Evolutionary conservation across 2,113 vertebrate species (phyloP).

Genomic region (Brachyhypopomus occidentalis): DNA sequence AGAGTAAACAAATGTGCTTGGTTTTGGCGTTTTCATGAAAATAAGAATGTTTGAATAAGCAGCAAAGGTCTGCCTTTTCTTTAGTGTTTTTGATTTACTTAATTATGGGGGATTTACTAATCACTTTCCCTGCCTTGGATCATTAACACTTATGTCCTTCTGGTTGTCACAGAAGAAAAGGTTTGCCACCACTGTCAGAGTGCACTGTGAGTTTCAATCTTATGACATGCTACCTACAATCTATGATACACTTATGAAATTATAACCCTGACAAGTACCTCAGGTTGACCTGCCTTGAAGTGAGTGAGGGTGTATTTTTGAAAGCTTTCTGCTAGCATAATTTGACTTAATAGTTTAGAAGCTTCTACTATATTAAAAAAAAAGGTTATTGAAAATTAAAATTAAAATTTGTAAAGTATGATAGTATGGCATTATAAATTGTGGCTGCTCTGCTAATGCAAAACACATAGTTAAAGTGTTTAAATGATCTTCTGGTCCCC

Average conservation of each 20-base stretch:
- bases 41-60: neutral
- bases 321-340: no score
- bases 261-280: neutral
- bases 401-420: no score
- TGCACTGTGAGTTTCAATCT: neutral
- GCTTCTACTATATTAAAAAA: no score
- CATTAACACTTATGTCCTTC: neutral
- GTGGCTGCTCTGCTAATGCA: no score
- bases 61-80: neutral
- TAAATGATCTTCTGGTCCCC: no score
- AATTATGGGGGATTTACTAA: neutral
- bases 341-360: no score
- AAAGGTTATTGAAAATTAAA: no score
- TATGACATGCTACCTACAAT: neutral
- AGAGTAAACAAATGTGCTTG: neutral
- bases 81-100: neutral
- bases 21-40: conserved; percentile 4
- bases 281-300: neutral
- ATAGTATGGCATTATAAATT: no score
- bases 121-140: neutral
- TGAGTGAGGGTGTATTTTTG: no score
- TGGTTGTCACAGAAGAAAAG: neutral
- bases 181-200: neutral
- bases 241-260: neutral
- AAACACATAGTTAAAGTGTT: no score